Evolutionary conservation across 2,888 invertebrate species (phyloP).

Genomic region (Heteromurus nitidus): DNA sequence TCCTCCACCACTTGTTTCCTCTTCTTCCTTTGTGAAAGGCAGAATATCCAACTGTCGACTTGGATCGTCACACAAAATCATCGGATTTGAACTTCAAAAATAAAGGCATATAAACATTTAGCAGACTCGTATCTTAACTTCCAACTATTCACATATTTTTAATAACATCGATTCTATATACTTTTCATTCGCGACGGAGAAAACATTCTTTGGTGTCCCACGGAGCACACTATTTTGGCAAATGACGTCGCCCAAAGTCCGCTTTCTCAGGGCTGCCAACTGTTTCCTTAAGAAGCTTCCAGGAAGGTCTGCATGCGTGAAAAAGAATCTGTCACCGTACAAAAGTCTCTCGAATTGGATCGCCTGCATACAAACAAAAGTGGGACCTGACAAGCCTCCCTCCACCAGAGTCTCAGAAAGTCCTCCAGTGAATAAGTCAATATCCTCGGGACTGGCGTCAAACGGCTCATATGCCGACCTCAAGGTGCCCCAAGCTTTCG

Average conservation of each 20-base stretch:
- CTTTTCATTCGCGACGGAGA: too few relatives aligned
- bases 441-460: constrained; percentile 54
- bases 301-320: constrained; percentile 58
- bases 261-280: constrained; percentile 42
- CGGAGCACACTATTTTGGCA: constrained; percentile 60
- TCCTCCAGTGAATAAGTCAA: constrained; percentile 70
- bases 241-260: constrained; percentile 67
- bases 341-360: constrained; percentile 61
- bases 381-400: constrained; percentile 67
- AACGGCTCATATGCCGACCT: constrained; percentile 41
- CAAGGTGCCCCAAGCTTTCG: constrained; percentile 39
- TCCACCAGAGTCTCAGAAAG: constrained; percentile 53
- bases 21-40: constrained; percentile 5
- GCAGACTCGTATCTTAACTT: too few relatives aligned
- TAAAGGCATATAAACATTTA: too few relatives aligned
- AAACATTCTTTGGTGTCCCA: constrained; percentile 40
- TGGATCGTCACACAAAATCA: neutral
- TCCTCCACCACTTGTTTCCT: too few relatives aligned
- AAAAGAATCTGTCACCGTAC: constrained; percentile 69
- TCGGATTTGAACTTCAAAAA: constrained; percentile 22
- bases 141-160: too few relatives aligned
- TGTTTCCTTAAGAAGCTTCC: constrained; percentile 58
- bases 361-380: constrained; percentile 69
- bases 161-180: too few relatives aligned
- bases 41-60: constrained; percentile 11